Percentiles rank a stretch among this genome's conserved stretches.
Conservation (phyloP, 2,113 vertebrate genomes). For the Cacatua alba region DNA sequence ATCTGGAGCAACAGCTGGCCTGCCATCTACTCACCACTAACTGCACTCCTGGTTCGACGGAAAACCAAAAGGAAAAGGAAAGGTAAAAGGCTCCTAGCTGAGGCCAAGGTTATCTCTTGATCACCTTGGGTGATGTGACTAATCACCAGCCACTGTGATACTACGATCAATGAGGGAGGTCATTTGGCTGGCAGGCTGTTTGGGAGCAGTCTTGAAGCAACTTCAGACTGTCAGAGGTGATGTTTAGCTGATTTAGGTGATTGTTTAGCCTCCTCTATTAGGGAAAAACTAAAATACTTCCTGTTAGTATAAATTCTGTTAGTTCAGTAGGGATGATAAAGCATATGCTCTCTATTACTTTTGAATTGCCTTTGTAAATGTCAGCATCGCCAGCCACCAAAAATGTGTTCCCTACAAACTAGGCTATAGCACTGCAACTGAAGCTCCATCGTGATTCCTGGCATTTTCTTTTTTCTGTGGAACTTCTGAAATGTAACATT, state of each 20-base stretch:
- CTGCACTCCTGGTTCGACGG: neutral
- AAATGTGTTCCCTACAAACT: neutral
- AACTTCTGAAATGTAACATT: constrained; percentile 16
- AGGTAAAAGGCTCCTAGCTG: neutral
- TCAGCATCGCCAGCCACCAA: neutral
- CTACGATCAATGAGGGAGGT: neutral
- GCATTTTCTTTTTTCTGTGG: neutral
- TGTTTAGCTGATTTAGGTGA: neutral
- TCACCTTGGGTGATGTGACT: constrained; percentile 8
- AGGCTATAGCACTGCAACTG: neutral
- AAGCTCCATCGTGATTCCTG: neutral
- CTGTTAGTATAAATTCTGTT: neutral
- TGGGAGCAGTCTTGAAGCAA: neutral
- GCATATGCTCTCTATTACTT: neutral
- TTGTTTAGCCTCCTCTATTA: constrained; percentile 13
- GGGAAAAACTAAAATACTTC: constrained; percentile 42
- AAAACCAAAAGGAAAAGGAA: constrained; percentile 50
- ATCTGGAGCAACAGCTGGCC: constrained; percentile 28
- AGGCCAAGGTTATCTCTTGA: constrained; percentile 12
- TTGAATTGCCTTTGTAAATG: neutral
- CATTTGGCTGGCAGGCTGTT: neutral
- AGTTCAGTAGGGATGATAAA: neutral
- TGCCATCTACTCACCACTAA: neutral
- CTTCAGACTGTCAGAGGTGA: neutral
- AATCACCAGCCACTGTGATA: neutral